Conservation (phyloP, 2,888 invertebrate genomes). For the Ennomos fuscantarius region DNA sequence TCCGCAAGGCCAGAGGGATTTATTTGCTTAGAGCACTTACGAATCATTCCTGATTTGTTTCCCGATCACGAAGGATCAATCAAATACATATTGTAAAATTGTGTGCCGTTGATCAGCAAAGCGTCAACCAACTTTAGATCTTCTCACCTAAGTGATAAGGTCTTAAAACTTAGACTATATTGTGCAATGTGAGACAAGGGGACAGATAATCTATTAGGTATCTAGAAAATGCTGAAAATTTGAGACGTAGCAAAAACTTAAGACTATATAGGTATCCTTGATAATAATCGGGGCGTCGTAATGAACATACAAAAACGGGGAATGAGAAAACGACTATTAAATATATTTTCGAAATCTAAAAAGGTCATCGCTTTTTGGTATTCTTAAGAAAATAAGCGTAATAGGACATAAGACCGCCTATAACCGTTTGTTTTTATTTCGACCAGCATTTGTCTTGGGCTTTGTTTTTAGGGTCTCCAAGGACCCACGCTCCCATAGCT, state of each 20-base stretch:
- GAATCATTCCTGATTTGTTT: slow-evolving; percentile 39
- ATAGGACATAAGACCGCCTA: slow-evolving; percentile 64
- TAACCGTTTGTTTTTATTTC: slow-evolving; percentile 69
- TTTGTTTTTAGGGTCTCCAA: slow-evolving; percentile 51
- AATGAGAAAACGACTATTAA: slow-evolving; percentile 52
- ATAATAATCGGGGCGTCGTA: slow-evolving; percentile 34
- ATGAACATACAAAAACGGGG: slow-evolving; percentile 47
- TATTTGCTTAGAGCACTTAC: slow-evolving; percentile 35
- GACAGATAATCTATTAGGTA: slow-evolving; percentile 9
- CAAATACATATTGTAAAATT: slow-evolving; percentile 42
- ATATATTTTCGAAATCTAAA: slow-evolving; percentile 21
- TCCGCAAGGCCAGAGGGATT: slow-evolving; percentile 32
- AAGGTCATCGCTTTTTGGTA: slow-evolving; percentile 53
- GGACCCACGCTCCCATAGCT: slow-evolving; percentile 16
- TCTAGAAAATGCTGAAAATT: slow-evolving; percentile 23
- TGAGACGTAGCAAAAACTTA: slow-evolving; percentile 21
- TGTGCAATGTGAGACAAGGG: slow-evolving; percentile 19
- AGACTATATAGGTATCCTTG: slow-evolving; percentile 32
- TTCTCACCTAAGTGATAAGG: slow-evolving; percentile 20
- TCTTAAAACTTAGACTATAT: slow-evolving; percentile 13
- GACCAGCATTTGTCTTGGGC: slow-evolving; percentile 47
- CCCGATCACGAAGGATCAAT: slow-evolving; percentile 42
- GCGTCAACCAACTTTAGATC: slow-evolving; percentile 26
- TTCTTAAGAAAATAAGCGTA: slow-evolving; percentile 61
- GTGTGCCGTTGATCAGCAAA: slow-evolving; percentile 13